These are phyloP conservation scores for Graptemys geographica DNA, from an alignment of 2,797 vertebrate species.

Conservation along the genomic window DNA sequence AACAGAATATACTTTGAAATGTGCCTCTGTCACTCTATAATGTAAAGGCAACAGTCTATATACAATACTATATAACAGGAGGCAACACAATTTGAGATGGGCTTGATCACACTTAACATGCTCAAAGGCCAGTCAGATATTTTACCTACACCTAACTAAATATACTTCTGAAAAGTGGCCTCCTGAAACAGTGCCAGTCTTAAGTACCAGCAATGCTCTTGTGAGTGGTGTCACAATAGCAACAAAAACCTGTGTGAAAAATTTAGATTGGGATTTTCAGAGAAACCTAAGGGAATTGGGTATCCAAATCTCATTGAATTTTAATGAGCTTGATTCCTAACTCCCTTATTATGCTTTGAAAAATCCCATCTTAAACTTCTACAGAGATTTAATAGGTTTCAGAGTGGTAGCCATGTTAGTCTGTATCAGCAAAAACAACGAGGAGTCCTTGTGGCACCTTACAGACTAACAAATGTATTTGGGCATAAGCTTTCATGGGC, in stretches of 20 bases:
- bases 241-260: neutral
- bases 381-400: neutral
- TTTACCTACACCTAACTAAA: neutral
- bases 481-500: too few species aligned
- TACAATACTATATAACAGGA: neutral
- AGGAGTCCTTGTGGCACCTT: too few species aligned
- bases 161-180: neutral
- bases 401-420: too few species aligned
- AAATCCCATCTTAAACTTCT: neutral
- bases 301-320: neutral
- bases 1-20: neutral
- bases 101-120: neutral
- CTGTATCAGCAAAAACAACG: too few species aligned
- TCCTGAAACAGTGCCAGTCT: neutral
- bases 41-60: neutral
- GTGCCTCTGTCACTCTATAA: neutral
- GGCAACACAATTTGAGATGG: neutral
- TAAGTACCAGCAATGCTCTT: neutral
- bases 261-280: neutral
- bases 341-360: neutral
- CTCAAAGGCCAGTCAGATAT: neutral
- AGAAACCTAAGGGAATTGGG: neutral
- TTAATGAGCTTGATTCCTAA: neutral
- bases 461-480: too few species aligned
- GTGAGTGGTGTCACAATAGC: neutral